Evolutionary conservation across 1,140 invertebrate genomes (phyloP), one percentile per base, ranked within the genome.

Genomic region (Lordiphosa stackelbergi): DNA sequence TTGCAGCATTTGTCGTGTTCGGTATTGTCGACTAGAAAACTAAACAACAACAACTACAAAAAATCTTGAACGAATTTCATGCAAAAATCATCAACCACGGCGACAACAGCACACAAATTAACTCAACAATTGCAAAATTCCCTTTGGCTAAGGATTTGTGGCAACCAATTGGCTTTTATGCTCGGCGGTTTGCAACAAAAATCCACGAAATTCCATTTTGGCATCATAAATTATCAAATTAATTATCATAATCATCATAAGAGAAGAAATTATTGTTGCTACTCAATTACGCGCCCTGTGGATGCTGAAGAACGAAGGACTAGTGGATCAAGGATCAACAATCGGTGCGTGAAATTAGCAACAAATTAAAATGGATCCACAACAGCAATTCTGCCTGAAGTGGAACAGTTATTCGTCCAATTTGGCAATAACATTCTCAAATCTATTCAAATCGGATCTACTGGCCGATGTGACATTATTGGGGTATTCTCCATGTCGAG

Each of bases 391-490:
- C 89, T 95, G 94, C 91, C 91, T 96, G 74, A 96, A 96, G 90
- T 96, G 94, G 94, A 96, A 95, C 91, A 95, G 94, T 90, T 95
- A 95, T 89, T 94, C 94, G 87, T 94, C 92, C 81, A 95, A 96
- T 90, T 90, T 96, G 88, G 94, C 94, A 66, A 95, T 94, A 73
- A 93, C 94, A 73, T 95, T 95, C 89, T 94, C 94, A 78, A 95
- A 94, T 89, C 90, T 96, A 81, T 95, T 94, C 91, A 95, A 95
- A 90, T 95, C 94, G 85, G 95, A 95, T 90, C 95, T 93, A 88
- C 91, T 96, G 72, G 94, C 95, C 73, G 95, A 96, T 91, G 94
- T 96, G 86, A 96, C 93, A 79, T 89, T 96, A 66, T n/a, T n/a
- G n/a, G n/a, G n/a, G n/a, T n/a, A n/a, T n/a, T n/a, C n/a, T n/a